Conservation (phyloP, 2,113 vertebrate genomes). For the Tachysurus vachellii region DNA sequence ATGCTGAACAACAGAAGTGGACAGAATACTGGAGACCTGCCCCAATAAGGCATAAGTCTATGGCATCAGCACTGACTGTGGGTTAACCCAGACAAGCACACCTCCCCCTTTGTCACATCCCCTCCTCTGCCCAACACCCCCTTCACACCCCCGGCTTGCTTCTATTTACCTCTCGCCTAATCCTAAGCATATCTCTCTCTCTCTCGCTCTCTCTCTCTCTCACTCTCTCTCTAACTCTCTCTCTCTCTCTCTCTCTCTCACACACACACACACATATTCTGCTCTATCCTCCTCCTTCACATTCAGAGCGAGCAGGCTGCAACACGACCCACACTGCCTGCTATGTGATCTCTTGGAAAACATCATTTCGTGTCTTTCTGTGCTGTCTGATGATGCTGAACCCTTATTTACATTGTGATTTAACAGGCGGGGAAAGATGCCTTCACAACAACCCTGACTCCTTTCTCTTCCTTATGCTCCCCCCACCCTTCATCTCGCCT, state of each 20-base stretch:
- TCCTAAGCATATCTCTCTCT: slow-evolving; percentile 56
- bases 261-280: slow-evolving; percentile 42
- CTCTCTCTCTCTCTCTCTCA: slow-evolving; percentile 37
- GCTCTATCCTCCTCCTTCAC: slow-evolving; percentile 65
- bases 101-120: slow-evolving; percentile 36
- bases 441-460: slow-evolving; percentile 70
- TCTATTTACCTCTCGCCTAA: slow-evolving; percentile 67
- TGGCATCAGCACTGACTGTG: slow-evolving; percentile 41
- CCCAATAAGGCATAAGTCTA: not conserved
- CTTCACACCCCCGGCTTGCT: slow-evolving; percentile 44
- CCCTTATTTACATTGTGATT: slow-evolving; percentile 53
- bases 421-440: slow-evolving; percentile 57
- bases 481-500: slow-evolving; percentile 51
- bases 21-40: slow-evolving; percentile 9
- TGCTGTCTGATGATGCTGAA: slow-evolving; percentile 60
- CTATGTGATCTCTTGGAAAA: slow-evolving; percentile 80
- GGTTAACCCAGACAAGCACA: slow-evolving; percentile 41
- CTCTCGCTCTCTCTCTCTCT: slow-evolving; percentile 38
- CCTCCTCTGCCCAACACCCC: slow-evolving; percentile 27
- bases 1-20: not conserved
- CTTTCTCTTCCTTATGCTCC: slow-evolving; percentile 57
- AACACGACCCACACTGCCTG: slow-evolving; percentile 74
- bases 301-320: slow-evolving; percentile 72
- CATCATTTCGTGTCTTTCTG: slow-evolving; percentile 59
- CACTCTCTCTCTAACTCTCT: slow-evolving; percentile 47